These are phyloP conservation scores for Aphis gossypii DNA, from an alignment of 1,140 invertebrate species.

Conservation along the genomic window DNA sequence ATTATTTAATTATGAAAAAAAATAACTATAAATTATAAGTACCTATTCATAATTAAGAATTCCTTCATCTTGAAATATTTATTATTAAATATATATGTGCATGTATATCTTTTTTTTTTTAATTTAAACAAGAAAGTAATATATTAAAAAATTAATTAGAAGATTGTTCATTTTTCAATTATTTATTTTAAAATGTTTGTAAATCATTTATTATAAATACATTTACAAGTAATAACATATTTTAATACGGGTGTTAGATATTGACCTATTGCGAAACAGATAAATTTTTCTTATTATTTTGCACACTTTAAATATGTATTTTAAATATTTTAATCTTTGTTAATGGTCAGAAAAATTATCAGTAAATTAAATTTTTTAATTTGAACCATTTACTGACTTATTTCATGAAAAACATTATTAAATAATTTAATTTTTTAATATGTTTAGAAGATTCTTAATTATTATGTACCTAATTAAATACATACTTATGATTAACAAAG, in stretches of 20 bases:
- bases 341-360: background rate
- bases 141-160: background rate
- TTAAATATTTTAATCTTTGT: background rate
- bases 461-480: background rate
- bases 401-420: slow-evolving; percentile 15
- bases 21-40: background rate
- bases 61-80: background rate
- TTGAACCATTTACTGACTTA: slow-evolving; percentile 16
- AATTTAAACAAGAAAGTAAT: background rate
- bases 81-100: background rate
- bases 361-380: background rate
- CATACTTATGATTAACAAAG: slow-evolving; percentile 17
- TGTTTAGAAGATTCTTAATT: slow-evolving; percentile 10
- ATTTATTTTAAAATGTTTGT: background rate
- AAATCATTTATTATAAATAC: background rate
- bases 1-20: background rate
- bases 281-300: slow-evolving; percentile 17
- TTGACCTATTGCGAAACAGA: slow-evolving; percentile 25
- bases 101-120: background rate
- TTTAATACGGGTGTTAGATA: slow-evolving; percentile 14
- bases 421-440: slow-evolving; percentile 9
- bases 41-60: background rate
- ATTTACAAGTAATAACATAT: slow-evolving; percentile 19
- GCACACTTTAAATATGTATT: background rate
- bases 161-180: background rate